Conservation (phyloP, 2,797 vertebrate genomes). For the Lutjanus campechanus region DNA sequence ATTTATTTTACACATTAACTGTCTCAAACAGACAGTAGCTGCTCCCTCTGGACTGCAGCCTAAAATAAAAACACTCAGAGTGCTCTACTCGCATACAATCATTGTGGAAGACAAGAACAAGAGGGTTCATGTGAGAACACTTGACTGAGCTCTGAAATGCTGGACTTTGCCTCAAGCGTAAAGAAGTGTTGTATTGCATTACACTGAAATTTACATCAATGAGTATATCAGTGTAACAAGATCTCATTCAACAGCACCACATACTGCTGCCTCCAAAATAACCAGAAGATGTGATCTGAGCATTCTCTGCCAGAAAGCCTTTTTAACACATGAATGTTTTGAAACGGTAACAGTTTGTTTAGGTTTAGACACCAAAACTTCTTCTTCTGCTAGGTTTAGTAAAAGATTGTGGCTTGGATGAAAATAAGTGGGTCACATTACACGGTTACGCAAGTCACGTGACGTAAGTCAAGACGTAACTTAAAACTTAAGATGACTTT, state of each 20-base stretch:
- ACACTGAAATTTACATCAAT: not conserved
- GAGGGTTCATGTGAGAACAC: constrained; percentile 10
- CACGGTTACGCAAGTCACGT: no score
- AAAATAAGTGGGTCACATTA: no score
- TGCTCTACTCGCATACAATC: constrained; percentile 18
- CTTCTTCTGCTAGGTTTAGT: no score
- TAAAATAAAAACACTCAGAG: constrained; percentile 46
- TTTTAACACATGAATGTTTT: no score
- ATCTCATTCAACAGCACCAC: not conserved
- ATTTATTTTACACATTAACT: constrained; percentile 67
- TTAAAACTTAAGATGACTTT: no score
- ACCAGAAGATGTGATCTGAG: not conserved
- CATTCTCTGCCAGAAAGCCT: no score
- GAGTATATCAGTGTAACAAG: not conserved
- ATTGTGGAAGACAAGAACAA: constrained; percentile 16
- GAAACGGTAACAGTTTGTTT: no score
- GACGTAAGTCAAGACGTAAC: no score
- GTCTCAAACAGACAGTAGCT: constrained; percentile 46
- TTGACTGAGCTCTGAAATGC: constrained; percentile 17
- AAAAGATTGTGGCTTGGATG: no score
- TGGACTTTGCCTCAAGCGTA: constrained; percentile 1
- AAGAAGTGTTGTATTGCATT: not conserved
- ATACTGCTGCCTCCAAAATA: not conserved
- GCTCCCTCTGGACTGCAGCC: constrained; percentile 42
- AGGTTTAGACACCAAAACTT: no score